Base-by-base conservation (phyloP, 2,797 vertebrate genomes). In the Pangasius mekongensis region DNA sequence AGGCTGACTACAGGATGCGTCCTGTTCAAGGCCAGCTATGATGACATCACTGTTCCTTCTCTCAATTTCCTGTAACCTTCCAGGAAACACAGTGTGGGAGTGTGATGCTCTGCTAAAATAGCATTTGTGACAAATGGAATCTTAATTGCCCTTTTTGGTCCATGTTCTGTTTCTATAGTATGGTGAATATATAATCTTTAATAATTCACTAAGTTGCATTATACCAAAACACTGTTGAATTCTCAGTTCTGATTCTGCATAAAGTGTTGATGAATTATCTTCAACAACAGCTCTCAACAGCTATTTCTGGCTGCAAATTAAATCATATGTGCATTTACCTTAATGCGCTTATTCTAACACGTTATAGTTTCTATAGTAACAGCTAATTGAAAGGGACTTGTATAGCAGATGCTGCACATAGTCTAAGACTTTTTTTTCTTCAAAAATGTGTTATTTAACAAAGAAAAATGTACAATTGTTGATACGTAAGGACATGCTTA, bases 31-130 rank as follows among this genome's bases (percentile, higher is more conserved):
- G 62, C 83, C 43, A 60, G 56, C 18, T 69, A 33, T 66, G 84
- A 86, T 91, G 64, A 89, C 73, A 62, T 88, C 84, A 91, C 73
- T 85, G 83, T 33, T 60, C 36, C 56, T 58, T 30, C 69, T 87
- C 67, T 73, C 67, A n/a, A 43, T 56, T 84, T 73, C 71, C 58
- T 49, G 36, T 39, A 27, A 84, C 64, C 47, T 39, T 7, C 33
- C 33, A 13, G 71, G 71, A 47, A 74, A 39, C 71, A 83, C 36
- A 69, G 22, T 66, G 64, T 83, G 30, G 52, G 49, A 47, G 39
- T 74, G 43, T 56, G 24, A 39, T 56, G 43, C 0, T 56, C 20
- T 49, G 30, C n/a, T 81, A 80, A 87, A 87, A 14, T 30, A 66
- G 27, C 27, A 74, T 22, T 39, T 73, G 18, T 73, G 4, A 74